Base-by-base conservation (phyloP, 2,888 invertebrate genomes). In the Lasioglossum calceatum region DNA sequence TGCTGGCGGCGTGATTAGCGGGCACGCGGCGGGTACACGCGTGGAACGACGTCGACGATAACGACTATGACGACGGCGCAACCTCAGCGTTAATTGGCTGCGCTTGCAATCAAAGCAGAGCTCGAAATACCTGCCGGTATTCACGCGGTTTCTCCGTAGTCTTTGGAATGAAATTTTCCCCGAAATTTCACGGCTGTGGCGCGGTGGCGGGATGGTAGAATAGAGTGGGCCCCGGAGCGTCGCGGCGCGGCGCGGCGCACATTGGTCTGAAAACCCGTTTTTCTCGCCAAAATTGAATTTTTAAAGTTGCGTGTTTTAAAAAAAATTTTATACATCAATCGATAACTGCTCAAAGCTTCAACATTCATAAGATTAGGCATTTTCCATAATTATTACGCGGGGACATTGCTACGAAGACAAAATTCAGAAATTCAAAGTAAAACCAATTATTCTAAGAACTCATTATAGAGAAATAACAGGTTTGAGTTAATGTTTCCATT, bases 1-100 rank as follows among this genome's bases (percentile, higher is more conserved):
- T 75, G 47, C 42, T 75, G 61, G 75, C 75, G 67, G 75, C 78
- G 78, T 87, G 87, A 87, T 87, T 87, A 87, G 82, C 87, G 82
- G 82, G 79, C 78, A 87, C 73, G 77, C 71, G 87, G 71, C 8
- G 44, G 42, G 61, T 82, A 76, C 71, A 82, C 81, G 80, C 80
- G 80, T 78, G 78, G 75, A 86, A 86, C 81, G 86, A 86, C 86
- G 83, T 72, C 73, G 78, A 73, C 64, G 83, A 83, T 85, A 81
- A 87, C 81, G 83, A 87, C 81, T 79, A 81, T 47, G 82, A 77
- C 87, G 87, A 82, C 79, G 64, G 72, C 32, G 81, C 85, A 87
- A 87, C 79, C 72, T 42, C 71, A 77, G 81, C 87, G 79, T 87
- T 87, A 87, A 87, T 87, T 87, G 87, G 83, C 83, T 83, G 83